A percentile compares a stretch with the other conserved stretches of the same genome.
Conservation (phyloP, 2,888 invertebrate species). For the Epinotia demarniana region DNA sequence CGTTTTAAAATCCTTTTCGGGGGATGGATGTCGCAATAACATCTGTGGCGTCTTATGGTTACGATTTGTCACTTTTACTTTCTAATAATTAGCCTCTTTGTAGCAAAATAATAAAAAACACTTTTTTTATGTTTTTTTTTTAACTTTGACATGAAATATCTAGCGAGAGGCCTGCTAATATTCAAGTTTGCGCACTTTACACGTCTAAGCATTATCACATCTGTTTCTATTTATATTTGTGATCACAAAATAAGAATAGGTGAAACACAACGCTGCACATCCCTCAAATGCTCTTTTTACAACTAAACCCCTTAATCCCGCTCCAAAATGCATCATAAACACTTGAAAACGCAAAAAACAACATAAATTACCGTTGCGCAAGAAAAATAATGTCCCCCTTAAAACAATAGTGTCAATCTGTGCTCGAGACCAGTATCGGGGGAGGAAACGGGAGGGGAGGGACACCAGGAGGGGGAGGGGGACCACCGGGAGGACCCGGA, state of each 20-base stretch:
- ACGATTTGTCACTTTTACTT: constrained; percentile 24
- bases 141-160: too few relatives aligned
- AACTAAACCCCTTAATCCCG: constrained; percentile 24
- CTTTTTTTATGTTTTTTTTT: not conserved
- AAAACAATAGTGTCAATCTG: constrained; percentile 42
- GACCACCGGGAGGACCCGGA: constrained; percentile 49
- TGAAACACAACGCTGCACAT: constrained; percentile 9
- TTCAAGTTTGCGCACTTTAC: not conserved
- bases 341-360: constrained; percentile 24
- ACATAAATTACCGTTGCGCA: constrained; percentile 24
- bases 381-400: constrained; percentile 29
- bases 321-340: constrained; percentile 28
- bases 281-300: constrained; percentile 27
- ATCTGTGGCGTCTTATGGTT: constrained; percentile 47
- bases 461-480: constrained; percentile 1
- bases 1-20: constrained; percentile 55
- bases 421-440: not conserved
- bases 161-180: not conserved
- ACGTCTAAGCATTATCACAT: not conserved
- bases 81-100: constrained; percentile 1
- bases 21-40: constrained; percentile 55
- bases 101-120: not conserved
- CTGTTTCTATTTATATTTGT: not conserved
- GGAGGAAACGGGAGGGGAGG: constrained; percentile 1
- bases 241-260: not conserved